A percentile compares a stretch with the other conserved stretches of the same genome.
Evolutionary conservation across 2,113 vertebrate species (phyloP).

Genomic region (Scolopax mira): DNA sequence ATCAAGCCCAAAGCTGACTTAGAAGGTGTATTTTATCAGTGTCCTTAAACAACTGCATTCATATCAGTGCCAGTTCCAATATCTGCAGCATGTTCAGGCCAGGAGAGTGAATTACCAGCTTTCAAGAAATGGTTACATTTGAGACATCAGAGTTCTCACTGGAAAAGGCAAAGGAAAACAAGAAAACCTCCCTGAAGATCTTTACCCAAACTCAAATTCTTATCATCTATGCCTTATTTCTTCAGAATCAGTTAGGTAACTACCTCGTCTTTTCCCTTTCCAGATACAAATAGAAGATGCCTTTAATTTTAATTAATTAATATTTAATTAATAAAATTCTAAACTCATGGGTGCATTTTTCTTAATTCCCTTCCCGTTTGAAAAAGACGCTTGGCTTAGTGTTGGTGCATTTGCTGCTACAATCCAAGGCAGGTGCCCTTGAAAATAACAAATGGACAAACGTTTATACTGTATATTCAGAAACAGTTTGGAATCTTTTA

Average conservation of each 20-base stretch:
- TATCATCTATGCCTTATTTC: background rate
- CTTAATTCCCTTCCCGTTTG: background rate
- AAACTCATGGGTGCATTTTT: background rate
- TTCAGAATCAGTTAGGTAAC: background rate
- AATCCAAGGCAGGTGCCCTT: background rate
- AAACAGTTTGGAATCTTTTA: background rate
- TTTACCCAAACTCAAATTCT: background rate
- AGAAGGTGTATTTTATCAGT: background rate
- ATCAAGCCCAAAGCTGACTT: background rate
- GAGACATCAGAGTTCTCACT: background rate
- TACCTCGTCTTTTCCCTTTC: background rate
- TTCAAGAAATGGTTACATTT: background rate
- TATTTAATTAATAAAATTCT: background rate
- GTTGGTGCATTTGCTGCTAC: background rate
- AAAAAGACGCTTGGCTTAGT: background rate
- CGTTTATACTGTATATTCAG: background rate
- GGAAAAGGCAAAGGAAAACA: background rate
- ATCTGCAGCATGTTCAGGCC: background rate
- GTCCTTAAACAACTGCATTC: background rate
- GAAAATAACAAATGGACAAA: background rate
- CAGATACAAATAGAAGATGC: background rate
- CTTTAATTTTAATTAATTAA: too few relatives aligned
- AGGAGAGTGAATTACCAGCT: background rate
- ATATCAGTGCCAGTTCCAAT: background rate
- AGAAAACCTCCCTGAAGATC: background rate